Conservation (phyloP, 2,113 vertebrate species). For the Ciconia maguari region DNA sequence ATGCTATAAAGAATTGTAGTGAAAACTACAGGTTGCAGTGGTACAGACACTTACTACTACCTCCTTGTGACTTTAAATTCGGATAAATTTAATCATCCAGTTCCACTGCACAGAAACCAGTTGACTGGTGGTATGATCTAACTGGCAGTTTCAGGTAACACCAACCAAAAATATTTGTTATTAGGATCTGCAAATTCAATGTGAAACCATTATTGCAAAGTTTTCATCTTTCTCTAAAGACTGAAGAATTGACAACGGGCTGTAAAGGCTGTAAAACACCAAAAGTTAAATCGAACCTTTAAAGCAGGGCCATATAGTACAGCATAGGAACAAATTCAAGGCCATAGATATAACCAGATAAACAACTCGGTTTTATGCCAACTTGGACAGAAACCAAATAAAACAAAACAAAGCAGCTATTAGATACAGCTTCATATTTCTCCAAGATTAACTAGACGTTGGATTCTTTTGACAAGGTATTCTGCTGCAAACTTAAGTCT, state of each 20-base stretch:
- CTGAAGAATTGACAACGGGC: background rate
- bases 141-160: background rate
- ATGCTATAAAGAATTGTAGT: background rate
- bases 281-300: background rate
- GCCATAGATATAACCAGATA: background rate
- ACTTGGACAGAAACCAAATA: background rate
- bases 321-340: background rate
- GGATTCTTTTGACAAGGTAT: background rate
- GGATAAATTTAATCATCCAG: background rate
- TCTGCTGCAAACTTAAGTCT: background rate
- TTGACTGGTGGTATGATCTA: background rate
- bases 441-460: background rate
- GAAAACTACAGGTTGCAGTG: background rate
- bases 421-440: background rate
- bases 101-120: background rate
- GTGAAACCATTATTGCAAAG: background rate
- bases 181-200: background rate
- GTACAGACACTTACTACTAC: background rate
- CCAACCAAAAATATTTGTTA: background rate
- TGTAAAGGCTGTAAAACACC: background rate
- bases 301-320: background rate
- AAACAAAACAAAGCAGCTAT: background rate
- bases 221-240: background rate
- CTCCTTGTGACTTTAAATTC: background rate
- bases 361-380: background rate